These are phyloP conservation scores for Phrynocephalus versicolor DNA, from an alignment of 2,113 vertebrate species.

Conservation along the genomic window DNA sequence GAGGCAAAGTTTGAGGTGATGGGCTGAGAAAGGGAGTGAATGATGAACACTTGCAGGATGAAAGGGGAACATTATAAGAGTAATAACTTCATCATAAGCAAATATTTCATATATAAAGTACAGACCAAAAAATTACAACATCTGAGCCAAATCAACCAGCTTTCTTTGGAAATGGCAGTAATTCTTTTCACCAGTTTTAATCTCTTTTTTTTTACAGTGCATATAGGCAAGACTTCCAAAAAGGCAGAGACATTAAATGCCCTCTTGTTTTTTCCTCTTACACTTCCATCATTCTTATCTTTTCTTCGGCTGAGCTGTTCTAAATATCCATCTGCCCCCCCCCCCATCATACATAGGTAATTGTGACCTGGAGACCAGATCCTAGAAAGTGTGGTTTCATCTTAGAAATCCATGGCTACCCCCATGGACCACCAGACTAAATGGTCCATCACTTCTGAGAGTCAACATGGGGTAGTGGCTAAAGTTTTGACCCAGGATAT, in stretches of 20 bases:
- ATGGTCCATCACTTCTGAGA: background rate
- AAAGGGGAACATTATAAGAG: no score
- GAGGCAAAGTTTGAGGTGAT: no score
- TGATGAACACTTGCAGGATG: no score
- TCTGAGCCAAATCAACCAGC: conserved; percentile 51
- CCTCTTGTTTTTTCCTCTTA: background rate
- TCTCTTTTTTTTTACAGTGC: conserved; percentile 54
- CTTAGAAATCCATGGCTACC: background rate
- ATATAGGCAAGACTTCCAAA: conserved; percentile 41
- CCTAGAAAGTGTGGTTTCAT: background rate
- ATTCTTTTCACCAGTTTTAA: conserved; percentile 52
- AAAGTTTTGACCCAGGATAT: no score
- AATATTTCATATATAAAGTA: conserved; percentile 62
- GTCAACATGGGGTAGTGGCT: background rate
- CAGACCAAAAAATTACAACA: conserved; percentile 30
- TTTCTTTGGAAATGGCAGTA: conserved; percentile 55
- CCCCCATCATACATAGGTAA: background rate
- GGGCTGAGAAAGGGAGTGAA: no score
- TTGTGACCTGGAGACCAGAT: background rate
- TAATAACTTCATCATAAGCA: conserved; percentile 59
- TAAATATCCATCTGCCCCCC: conserved; percentile 1
- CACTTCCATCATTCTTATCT: conserved; percentile 20
- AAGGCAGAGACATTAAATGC: background rate
- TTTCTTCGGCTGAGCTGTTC: background rate
- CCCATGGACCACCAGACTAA: no score